Conservation (phyloP, 2,113 vertebrate species). For the cattle (Bos taurus) region DNA sequence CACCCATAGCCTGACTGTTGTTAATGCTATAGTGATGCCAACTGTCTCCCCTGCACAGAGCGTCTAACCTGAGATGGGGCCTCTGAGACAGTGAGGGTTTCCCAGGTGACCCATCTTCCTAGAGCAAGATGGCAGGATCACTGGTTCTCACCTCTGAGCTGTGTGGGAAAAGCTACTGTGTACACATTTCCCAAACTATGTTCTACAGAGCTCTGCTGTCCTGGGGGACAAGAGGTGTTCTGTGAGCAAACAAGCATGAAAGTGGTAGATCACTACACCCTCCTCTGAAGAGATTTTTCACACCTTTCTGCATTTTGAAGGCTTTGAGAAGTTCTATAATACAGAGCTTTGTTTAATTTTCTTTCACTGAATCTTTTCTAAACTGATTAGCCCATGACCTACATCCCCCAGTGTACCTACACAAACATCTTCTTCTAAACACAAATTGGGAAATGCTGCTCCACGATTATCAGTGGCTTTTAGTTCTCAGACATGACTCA, state of each 20-base stretch:
- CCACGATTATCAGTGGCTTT: neutral
- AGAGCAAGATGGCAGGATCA: neutral
- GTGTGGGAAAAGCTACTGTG: neutral
- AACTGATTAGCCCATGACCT: neutral
- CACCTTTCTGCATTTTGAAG: neutral
- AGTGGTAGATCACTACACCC: neutral
- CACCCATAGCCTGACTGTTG: neutral
- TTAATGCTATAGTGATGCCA: neutral
- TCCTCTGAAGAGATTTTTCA: neutral
- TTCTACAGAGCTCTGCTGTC: neutral
- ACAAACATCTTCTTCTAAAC: neutral
- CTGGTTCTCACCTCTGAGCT: neutral
- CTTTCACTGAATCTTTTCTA: neutral
- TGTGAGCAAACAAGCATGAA: neutral
- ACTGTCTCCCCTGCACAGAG: neutral
- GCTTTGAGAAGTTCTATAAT: neutral
- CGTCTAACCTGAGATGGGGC: neutral
- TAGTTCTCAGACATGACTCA: neutral
- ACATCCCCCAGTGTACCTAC: neutral
- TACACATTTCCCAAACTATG: neutral
- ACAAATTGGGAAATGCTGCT: neutral
- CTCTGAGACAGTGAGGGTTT: neutral
- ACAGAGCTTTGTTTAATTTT: neutral
- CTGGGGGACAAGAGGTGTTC: neutral
- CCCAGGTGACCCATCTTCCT: neutral